Conservation (phyloP, 2,888 invertebrate genomes). For the Physocephala rufipes region DNA sequence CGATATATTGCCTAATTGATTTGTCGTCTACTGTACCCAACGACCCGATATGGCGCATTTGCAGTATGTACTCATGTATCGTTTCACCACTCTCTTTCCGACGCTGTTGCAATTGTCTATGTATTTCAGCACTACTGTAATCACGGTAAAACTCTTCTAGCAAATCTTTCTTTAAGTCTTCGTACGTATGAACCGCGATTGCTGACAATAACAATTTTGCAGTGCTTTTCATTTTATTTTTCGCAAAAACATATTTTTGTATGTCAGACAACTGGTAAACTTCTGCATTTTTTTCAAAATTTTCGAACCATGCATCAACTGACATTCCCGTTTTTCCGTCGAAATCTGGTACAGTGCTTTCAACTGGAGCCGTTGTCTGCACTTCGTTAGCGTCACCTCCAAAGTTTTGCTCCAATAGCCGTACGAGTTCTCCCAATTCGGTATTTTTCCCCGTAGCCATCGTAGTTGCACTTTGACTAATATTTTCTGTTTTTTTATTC, state of each 20-base stretch:
- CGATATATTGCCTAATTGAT: conserved; percentile 34
- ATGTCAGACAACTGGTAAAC: conserved; percentile 20
- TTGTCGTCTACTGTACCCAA: conserved; percentile 34
- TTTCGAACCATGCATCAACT: conserved; percentile 5
- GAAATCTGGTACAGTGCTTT: neutral
- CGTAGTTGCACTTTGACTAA: no score
- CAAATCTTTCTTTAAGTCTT: conserved; percentile 31
- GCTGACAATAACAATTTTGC: conserved; percentile 33
- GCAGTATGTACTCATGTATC: conserved; percentile 35
- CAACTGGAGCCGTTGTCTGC: no score
- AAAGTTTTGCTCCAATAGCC: no score
- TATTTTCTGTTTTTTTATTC: no score
- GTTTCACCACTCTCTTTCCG: conserved; percentile 33
- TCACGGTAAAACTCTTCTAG: conserved; percentile 32
- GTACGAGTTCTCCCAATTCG: no score
- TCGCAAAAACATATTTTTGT: conserved; percentile 30
- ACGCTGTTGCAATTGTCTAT: conserved; percentile 32
- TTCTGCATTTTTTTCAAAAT: conserved; percentile 29
- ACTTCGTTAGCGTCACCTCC: no score
- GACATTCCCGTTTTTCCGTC: conserved; percentile 5
- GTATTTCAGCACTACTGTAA: conserved; percentile 35
- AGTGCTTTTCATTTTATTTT: conserved; percentile 36
- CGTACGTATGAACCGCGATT: conserved; percentile 16
- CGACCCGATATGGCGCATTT: conserved; percentile 31
- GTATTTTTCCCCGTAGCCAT: no score